Evolutionary conservation across 1,140 invertebrate genomes (phyloP), one percentile per base, ranked within the genome.

Genomic region (Lepidurus apus): DNA sequence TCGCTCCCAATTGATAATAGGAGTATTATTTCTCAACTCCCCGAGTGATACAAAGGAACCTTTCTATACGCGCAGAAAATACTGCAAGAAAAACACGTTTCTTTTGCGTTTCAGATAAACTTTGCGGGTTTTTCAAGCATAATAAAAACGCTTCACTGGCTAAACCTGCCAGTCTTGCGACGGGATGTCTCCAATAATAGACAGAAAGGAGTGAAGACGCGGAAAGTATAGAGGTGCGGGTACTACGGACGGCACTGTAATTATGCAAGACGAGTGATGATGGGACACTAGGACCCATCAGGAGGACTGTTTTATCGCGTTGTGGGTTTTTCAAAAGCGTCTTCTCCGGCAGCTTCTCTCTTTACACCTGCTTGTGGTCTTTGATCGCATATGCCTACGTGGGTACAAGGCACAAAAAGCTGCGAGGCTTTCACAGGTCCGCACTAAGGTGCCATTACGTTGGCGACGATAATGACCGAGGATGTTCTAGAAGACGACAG

Each of bases 401-500:
- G 17, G 53, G 53, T 65, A 65, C 17, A 7, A 65, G 53, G 21
- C 53, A 65, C 53, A 65, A 65, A 65, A 65, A 65, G 53, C 53
- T 21, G 17, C 9, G 53, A 17, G 17, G 53, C 53, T 65, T 65
- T 65, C 53, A 65, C 53, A 7, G 53, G 53, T 65, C 53, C 53
- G 13, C 53, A 17, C 53, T 21, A 65, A 65, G 53, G 53, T 65
- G n/a, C 53, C 53, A 65, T 65, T 65, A 65, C 53, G 53, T 21
- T 65, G 53, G 53, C 17, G 17, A 65, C 53, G 53, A 65, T 65
- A 65, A 65, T 65, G 53, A 65, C 53, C 53, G 53, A 65, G 53
- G 53, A 65, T 65, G 53, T 65, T 65, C 53, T 65, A 65, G 21
- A 65, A 65, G 53, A 21, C 53, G 53, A 65, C 53, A 65, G 53